These are phyloP conservation scores for Clarias platycephalus DNA, from an alignment of 2,797 vertebrate genomes.

Conservation along the genomic window DNA sequence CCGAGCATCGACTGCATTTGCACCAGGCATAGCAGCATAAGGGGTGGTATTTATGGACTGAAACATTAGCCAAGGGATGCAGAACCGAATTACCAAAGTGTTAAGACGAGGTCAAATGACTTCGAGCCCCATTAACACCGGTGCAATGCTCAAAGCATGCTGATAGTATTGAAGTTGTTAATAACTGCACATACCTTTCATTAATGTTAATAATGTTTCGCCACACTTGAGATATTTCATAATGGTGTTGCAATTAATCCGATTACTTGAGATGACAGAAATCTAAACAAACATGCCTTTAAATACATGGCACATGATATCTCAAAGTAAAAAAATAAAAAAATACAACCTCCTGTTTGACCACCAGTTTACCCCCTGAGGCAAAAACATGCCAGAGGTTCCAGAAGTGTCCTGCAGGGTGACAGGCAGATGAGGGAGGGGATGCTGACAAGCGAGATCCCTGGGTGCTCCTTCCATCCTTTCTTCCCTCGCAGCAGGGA, in stretches of 20 bases:
- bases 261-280: constrained; percentile 48
- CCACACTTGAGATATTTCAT: background rate
- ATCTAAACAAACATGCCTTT: constrained; percentile 51
- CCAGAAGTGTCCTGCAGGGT: constrained; percentile 36
- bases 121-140: constrained; percentile 28
- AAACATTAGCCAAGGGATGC: constrained; percentile 75
- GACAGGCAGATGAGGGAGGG: constrained; percentile 34
- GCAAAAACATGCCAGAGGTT: constrained; percentile 37
- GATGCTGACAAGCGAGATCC: constrained; percentile 49
- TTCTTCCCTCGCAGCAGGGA: constrained; percentile 37
- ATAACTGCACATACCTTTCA: background rate
- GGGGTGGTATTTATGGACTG: constrained; percentile 74
- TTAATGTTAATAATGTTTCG: background rate
- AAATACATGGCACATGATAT: constrained; percentile 73
- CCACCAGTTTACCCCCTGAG: constrained; percentile 30
- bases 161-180: background rate
- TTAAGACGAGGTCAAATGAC: constrained; percentile 47
- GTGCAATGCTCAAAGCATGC: background rate
- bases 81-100: constrained; percentile 63
- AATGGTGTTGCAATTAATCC: background rate
- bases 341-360: background rate
- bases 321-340: constrained; percentile 29
- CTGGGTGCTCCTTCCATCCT: constrained; percentile 41
- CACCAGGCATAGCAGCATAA: constrained; percentile 65
- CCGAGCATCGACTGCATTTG: constrained; percentile 74